Conservation (phyloP, 2,113 vertebrate genomes). For the Urocynchramus pylzowi region DNA sequence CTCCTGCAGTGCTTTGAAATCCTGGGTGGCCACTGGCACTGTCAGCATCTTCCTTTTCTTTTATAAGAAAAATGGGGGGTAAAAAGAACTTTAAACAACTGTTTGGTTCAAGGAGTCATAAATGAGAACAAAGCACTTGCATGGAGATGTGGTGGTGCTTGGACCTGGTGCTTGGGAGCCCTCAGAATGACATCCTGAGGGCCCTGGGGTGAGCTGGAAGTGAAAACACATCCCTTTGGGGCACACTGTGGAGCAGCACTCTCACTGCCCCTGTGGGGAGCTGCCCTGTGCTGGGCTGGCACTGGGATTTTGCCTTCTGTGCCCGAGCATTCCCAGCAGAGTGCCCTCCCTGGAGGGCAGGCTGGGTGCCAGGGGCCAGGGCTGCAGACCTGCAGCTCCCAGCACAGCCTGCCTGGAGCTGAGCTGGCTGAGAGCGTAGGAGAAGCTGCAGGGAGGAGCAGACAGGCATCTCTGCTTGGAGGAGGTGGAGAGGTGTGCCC, state of each 20-base stretch:
- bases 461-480: background rate
- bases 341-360: background rate
- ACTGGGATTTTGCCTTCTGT: background rate
- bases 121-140: background rate
- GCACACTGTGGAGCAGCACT: background rate
- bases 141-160: background rate
- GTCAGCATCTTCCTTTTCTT: conserved; percentile 10
- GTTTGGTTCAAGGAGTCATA: background rate
- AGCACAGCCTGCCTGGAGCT: background rate
- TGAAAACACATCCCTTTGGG: background rate
- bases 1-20: conserved; percentile 30
- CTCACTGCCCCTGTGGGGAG: background rate
- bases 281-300: background rate
- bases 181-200: background rate
- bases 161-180: background rate
- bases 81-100: background rate
- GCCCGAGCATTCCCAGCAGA: background rate
- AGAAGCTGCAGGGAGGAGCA: background rate
- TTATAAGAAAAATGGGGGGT: accelerated
- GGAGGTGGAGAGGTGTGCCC: background rate
- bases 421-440: background rate
- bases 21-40: conserved; percentile 35
- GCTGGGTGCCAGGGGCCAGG: background rate
- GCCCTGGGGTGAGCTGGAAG: background rate
- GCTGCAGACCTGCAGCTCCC: background rate